Evolutionary conservation across 2,888 invertebrate genomes (phyloP), one percentile per base, ranked within the genome.

Genomic region (Yponomeuta cagnagella): DNA sequence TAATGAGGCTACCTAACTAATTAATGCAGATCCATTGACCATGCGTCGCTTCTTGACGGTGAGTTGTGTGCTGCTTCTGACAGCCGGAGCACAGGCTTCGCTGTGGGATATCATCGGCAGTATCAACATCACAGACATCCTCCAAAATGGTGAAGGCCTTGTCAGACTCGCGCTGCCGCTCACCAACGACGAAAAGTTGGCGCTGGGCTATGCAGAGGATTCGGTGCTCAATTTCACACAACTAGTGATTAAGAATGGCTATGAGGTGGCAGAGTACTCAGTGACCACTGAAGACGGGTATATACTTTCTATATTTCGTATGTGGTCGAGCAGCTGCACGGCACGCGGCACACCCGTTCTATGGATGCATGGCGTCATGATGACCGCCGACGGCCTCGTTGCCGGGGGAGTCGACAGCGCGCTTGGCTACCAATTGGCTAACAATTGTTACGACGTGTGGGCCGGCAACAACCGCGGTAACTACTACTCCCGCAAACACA

Each of bases 401-500:
- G 71, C 68, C 33, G 64, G 64, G 9, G 71, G 71, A 8, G 37
- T 37, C 15, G 43, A 48, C 5, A 10, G 2, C 6, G 72, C 70
- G 10, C 66, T 69, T 10, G 68, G n/a, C 1, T 95, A 89, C 87
- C 88, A 93, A 79, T 90, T 94, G 70, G 86, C 93, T 0, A 93
- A 94, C 75, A 78, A 81, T 31, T 94, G 94, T n/a, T 94, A 93
- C 75, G 94, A 94, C 76, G 93, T 94, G 10, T 96, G 96, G 96
- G 75, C 96, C 74, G 95, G 95, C 6, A 96, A 96, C 83, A 92
- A 93, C 33, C 87, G 96, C 70, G 96, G 96, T 10, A 96, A 96
- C 80, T 92, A 90, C 0, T 95, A 95, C 80, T 93, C 93, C 6
- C 87, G 87, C 72, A 88, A 84, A 1, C 95, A 95, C 77, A 78